Percentiles rank a stretch among this genome's conserved stretches.
Evolutionary conservation across 2,797 vertebrate genomes (phyloP).

Genomic region (Pangasius larnaudii): DNA sequence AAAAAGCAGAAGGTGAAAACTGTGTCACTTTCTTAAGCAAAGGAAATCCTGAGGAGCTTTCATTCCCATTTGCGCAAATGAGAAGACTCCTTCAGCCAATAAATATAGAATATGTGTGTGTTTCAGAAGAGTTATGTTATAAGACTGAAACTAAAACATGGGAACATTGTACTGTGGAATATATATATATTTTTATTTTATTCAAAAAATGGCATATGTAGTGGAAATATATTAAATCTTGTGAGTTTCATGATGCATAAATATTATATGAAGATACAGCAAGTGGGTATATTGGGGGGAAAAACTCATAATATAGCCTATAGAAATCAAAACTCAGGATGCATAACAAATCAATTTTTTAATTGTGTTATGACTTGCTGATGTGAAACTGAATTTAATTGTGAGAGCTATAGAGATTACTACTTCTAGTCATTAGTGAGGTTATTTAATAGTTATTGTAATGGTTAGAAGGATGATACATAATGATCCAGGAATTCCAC

Average conservation of each 20-base stretch:
- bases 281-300: not conserved
- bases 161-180: not conserved
- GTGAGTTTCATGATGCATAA: not conserved
- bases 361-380: not conserved
- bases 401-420: not conserved
- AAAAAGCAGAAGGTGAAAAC: not conserved
- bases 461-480: not conserved
- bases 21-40: not conserved
- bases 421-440: not conserved
- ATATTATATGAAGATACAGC: not conserved
- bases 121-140: not conserved
- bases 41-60: not conserved
- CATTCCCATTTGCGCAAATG: not conserved
- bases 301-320: not conserved
- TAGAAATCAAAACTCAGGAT: not conserved
- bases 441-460: not conserved
- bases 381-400: not conserved
- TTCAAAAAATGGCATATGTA: not conserved
- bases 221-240: not conserved
- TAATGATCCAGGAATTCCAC: conserved; percentile 1
- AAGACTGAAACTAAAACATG: not conserved
- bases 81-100: not conserved
- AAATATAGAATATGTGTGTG: not conserved
- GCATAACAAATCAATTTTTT: not conserved
- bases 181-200: not conserved